phyloP scores from a whole-genome alignment of 1,140 invertebrate genomes.

The Dendrolimus punctatus region DNA sequence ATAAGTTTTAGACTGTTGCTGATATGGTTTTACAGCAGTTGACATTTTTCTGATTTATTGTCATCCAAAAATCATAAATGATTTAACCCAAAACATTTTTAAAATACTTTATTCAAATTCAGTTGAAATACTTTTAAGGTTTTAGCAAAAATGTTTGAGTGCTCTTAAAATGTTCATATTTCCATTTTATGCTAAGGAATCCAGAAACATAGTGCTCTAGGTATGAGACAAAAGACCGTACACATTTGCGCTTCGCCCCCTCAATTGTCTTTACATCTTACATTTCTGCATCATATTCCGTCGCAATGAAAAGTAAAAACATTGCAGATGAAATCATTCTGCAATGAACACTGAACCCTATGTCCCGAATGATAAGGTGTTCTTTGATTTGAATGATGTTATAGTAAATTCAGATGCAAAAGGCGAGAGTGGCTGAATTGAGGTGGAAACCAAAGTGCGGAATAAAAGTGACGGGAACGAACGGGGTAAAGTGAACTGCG shows the following conservation, averaged over 20 bases:
- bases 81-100: too few relatives aligned
- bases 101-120: too few relatives aligned
- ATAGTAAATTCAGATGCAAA: conserved; percentile 52
- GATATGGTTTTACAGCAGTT: too few relatives aligned
- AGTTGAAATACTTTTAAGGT: too few relatives aligned
- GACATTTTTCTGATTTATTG: too few relatives aligned
- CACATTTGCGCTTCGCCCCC: conserved; percentile 36
- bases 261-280: conserved; percentile 67
- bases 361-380: too few relatives aligned
- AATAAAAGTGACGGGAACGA: conserved; percentile 60
- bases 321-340: conserved; percentile 29
- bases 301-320: conserved; percentile 67
- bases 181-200: too few relatives aligned
- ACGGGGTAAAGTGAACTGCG: conserved; percentile 47
- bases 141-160: too few relatives aligned
- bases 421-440: conserved; percentile 59
- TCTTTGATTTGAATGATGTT: conserved; percentile 5
- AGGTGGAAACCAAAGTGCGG: conserved; percentile 60
- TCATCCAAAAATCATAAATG: too few relatives aligned
- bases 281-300: conserved; percentile 65
- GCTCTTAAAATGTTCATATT: too few relatives aligned
- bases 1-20: too few relatives aligned
- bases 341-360: too few relatives aligned
- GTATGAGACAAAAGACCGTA: conserved; percentile 11
- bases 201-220: neutral